phyloP scores from a whole-genome alignment of 1,140 invertebrate species.

The Drosophila malerkotliana region DNA sequence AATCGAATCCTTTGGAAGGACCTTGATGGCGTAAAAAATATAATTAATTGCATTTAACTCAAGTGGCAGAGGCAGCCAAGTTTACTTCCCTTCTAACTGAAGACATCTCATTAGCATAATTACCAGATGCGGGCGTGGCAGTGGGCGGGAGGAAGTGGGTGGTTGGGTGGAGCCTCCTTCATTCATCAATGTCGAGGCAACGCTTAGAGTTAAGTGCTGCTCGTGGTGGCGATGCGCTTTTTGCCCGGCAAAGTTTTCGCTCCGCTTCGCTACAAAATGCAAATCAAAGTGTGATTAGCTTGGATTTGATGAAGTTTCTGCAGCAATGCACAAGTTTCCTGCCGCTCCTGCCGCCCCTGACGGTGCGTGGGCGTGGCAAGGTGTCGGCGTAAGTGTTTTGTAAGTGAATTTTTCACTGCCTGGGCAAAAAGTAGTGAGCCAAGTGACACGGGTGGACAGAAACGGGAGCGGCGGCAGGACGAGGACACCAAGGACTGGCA shows the following conservation, averaged over 20 bases:
- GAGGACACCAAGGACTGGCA: constrained; percentile 19
- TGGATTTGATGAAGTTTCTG: constrained; percentile 78
- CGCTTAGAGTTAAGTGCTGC: constrained; percentile 73
- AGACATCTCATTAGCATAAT: constrained; percentile 80
- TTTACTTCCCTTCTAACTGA: constrained; percentile 63
- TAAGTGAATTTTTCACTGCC: constrained; percentile 70
- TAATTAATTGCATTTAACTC: constrained; percentile 80
- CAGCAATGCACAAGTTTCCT: constrained; percentile 75
- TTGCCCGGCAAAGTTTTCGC: constrained; percentile 49
- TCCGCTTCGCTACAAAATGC: constrained; percentile 68
- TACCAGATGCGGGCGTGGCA: constrained; percentile 50
- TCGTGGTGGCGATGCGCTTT: constrained; percentile 64
- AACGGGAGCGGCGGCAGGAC: neutral
- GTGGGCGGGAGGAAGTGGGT: neutral
- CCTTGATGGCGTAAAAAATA: constrained; percentile 65
- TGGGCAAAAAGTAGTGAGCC: constrained; percentile 29
- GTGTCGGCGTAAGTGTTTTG: constrained; percentile 73
- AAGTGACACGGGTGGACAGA: constrained; percentile 28
- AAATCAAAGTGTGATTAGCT: constrained; percentile 83
- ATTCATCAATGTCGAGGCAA: constrained; percentile 75
- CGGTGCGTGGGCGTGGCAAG: constrained; percentile 40
- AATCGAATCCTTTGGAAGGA: constrained; percentile 21
- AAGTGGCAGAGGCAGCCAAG: constrained; percentile 70
- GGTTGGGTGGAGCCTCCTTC: constrained; percentile 32
- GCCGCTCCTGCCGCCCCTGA: neutral